Evolutionary conservation across 2,888 invertebrate genomes (phyloP), one percentile per base, ranked within the genome.

Genomic region (Agonopterix arenella): DNA sequence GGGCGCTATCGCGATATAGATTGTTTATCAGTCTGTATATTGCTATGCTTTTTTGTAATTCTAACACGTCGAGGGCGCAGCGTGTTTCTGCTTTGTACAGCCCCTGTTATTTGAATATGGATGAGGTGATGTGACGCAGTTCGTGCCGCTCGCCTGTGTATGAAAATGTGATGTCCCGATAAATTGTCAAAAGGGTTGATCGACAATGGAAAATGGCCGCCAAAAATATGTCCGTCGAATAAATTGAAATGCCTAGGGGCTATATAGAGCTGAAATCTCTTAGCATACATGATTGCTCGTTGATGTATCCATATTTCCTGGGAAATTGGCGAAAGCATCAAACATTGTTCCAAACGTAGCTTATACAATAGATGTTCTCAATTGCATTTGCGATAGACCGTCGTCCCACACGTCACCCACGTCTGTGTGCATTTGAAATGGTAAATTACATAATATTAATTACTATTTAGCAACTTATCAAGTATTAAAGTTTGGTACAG

Each of bases 161-260:
- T 84, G 84, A 85, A 84, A 85, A 83, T 84, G 82, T 83, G 83
- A 84, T 82, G 84, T 76, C 70, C 83, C 84, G 84, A 86, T 85
- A 86, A 86, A 85, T 85, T 85, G 86, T 82, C 84, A 84, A 84
- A 85, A 82, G 83, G 84, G 78, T 82, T 82, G 81, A 84, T 83
- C 79, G 78, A 74, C 76, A 75, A 74, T 77, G 79, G 76, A 76
- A 78, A 80, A 81, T 77, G 73, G 76, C 73, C 69, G 68, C 69
- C 69, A 67, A 76, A 79, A 73, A 76, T 76, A 73, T 76, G 73
- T 68, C 66, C 69, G 69, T 57, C 62, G 66, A 71, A 71, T 70
- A 70, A 74, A 73, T 72, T 71, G 67, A 68, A 67, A 70, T 62
- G 68, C 62, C 73, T 65, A 56, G 57, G 64, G 73, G 51, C 45